These are phyloP conservation scores for Bactericera cockerelli DNA, from an alignment of 1,140 invertebrate genomes.

Conservation along the genomic window DNA sequence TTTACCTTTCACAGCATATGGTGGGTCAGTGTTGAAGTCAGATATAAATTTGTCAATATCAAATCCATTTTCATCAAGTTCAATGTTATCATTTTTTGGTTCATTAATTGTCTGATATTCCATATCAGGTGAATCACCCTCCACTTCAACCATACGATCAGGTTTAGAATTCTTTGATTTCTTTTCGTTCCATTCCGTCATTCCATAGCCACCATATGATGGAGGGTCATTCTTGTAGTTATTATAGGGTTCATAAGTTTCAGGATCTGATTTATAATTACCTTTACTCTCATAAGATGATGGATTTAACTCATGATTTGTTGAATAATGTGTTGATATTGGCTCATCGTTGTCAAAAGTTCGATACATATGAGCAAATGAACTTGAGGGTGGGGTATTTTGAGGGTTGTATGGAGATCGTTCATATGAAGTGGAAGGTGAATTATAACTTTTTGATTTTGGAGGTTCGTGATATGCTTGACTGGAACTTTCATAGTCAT, in stretches of 20 bases:
- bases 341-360: slow-evolving; percentile 2
- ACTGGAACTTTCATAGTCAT: background rate
- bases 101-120: background rate
- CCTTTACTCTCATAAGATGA: background rate
- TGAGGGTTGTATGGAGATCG: background rate
- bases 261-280: background rate
- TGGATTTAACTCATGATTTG: background rate
- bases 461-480: background rate
- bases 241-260: background rate
- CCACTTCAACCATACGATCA: background rate
- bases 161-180: background rate
- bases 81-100: background rate
- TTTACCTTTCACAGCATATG: background rate
- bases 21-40: slow-evolving; percentile 5
- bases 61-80: background rate
- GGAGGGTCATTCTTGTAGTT: background rate
- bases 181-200: background rate
- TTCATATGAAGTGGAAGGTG: background rate
- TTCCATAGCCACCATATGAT: background rate
- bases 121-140: background rate
- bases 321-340: background rate
- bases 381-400: background rate
- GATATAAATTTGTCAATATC: slow-evolving; percentile 8
- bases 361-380: slow-evolving; percentile 5
- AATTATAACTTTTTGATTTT: background rate